Percentiles rank a stretch among this genome's conserved stretches.
These are phyloP conservation scores for Sebastes nivosus DNA, from an alignment of 2,797 vertebrate genomes.

Conservation along the genomic window DNA sequence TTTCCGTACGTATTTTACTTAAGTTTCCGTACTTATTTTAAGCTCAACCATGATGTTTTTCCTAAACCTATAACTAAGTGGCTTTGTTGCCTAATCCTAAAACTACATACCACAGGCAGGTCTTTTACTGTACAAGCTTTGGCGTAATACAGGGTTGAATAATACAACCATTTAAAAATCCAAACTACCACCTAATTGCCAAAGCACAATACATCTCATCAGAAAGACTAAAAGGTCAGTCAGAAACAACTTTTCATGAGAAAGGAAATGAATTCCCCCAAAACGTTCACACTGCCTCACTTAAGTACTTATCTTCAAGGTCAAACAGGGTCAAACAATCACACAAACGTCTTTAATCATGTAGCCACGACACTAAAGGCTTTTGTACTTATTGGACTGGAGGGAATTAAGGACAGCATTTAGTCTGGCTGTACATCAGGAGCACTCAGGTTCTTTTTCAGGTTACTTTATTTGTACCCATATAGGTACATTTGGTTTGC, in stretches of 20 bases:
- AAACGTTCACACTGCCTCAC: background rate
- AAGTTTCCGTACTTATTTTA: too few relatives aligned
- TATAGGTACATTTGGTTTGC: too few relatives aligned
- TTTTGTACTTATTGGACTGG: background rate
- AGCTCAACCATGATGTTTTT: too few relatives aligned
- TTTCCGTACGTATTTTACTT: too few relatives aligned
- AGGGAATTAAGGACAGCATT: background rate
- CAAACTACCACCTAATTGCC: background rate
- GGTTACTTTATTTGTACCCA: too few relatives aligned
- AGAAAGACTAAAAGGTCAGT: too few relatives aligned
- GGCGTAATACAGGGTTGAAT: too few relatives aligned
- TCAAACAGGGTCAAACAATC: background rate
- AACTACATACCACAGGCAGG: too few relatives aligned
- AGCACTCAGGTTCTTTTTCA: background rate
- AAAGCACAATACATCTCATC: too few relatives aligned
- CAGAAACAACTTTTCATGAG: background rate
- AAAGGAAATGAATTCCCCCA: background rate
- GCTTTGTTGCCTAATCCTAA: too few relatives aligned
- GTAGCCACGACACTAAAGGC: background rate
- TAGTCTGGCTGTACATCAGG: background rate
- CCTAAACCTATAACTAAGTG: too few relatives aligned
- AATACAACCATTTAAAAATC: background rate
- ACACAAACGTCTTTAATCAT: background rate
- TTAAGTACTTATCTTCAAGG: background rate
- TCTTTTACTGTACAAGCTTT: too few relatives aligned